A percentile compares a stretch with the other conserved stretches of the same genome.
Conservation (phyloP, 2,113 vertebrate genomes). For the Cathartes aura region DNA sequence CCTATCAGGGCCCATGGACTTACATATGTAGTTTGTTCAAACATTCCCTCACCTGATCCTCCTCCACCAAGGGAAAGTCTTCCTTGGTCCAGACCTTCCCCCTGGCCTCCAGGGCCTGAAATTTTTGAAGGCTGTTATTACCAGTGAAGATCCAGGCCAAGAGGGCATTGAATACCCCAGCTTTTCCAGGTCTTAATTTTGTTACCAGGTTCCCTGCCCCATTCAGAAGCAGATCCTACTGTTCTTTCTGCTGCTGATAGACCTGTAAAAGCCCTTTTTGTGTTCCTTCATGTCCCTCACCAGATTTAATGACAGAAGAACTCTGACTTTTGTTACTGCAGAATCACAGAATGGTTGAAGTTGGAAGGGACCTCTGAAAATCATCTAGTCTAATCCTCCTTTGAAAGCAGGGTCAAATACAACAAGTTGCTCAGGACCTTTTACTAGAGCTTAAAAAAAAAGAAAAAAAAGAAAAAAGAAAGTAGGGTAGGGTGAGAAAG, state of each 20-base stretch:
- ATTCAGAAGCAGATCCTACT: neutral
- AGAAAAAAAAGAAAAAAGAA: neutral
- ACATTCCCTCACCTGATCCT: neutral
- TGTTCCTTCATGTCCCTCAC: neutral
- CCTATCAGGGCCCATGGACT: neutral
- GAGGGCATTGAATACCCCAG: neutral
- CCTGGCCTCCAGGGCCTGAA: neutral
- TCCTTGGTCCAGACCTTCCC: neutral
- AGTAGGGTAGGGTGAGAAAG: neutral
- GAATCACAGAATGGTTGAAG: neutral
- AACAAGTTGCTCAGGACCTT: neutral
- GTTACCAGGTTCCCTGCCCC: neutral
- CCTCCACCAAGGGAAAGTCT: neutral
- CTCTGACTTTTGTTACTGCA: neutral
- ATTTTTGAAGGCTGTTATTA: neutral
- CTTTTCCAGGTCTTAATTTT: neutral
- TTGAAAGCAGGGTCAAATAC: neutral
- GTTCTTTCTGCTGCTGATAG: neutral
- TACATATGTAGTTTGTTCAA: neutral
- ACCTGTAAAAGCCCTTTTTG: neutral
- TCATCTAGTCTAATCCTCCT: neutral
- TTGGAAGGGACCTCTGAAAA: neutral
- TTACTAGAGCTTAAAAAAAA: neutral
- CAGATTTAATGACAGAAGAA: neutral
- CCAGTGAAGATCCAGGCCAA: neutral